Evolutionary conservation across 2,113 vertebrate species (phyloP).

Genomic region (Oreochromis aureus): DNA sequence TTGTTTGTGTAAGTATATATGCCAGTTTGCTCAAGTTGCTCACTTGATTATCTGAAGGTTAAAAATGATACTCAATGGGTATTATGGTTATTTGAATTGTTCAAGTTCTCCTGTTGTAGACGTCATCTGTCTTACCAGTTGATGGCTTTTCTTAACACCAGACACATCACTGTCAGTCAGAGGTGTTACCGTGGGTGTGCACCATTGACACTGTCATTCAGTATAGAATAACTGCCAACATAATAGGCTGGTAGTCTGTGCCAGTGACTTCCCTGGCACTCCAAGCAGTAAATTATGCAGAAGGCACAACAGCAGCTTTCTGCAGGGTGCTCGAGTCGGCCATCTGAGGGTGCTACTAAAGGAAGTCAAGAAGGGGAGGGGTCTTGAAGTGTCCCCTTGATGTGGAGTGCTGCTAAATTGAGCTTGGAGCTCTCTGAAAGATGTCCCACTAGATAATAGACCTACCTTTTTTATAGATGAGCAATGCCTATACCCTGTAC

Average conservation of each 20-base stretch:
- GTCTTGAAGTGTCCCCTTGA: constrained; percentile 60
- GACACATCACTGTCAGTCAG: background rate
- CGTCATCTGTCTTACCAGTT: background rate
- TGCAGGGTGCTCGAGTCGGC: background rate
- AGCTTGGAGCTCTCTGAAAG: constrained; percentile 14
- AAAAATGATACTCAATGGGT: background rate
- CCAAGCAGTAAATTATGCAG: background rate
- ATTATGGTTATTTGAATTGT: background rate
- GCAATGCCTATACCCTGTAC: background rate
- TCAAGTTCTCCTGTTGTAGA: background rate
- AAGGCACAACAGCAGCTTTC: background rate
- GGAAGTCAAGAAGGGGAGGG: constrained; percentile 56
- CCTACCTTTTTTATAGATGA: background rate
- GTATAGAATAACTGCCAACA: background rate
- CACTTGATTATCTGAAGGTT: background rate
- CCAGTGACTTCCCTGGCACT: background rate
- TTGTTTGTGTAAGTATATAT: background rate
- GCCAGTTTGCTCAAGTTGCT: background rate
- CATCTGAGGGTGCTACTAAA: constrained; percentile 35
- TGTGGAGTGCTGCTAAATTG: constrained; percentile 65
- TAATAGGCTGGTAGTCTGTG: background rate
- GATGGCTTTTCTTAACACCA: background rate
- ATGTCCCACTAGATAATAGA: constrained; percentile 44
- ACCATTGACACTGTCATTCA: background rate
- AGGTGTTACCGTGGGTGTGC: background rate